phyloP scores from a whole-genome alignment of 30 jellyfish, hydroid and myxozoan species.

The Catostylus mosaicus region DNA sequence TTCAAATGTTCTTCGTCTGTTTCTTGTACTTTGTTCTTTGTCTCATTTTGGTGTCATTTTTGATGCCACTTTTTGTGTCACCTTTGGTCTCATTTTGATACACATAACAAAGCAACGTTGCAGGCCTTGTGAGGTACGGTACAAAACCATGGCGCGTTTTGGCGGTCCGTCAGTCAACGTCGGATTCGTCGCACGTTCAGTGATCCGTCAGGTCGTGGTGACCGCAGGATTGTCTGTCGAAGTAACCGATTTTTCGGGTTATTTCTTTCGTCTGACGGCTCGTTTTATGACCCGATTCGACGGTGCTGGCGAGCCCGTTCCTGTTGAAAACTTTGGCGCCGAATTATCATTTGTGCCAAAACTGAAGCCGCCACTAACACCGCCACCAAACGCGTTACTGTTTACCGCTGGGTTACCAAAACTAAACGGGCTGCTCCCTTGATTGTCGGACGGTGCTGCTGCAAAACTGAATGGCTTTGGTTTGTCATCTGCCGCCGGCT shows the following conservation, averaged over 20 bases:
- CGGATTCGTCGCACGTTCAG: not conserved
- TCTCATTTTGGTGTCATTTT: no score
- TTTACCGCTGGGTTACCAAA: conserved; percentile 5
- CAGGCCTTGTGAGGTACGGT: not conserved
- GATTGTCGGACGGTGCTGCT: conserved; percentile 14
- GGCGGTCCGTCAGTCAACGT: not conserved
- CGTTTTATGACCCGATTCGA: conserved; percentile 28
- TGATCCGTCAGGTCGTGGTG: conserved; percentile 9
- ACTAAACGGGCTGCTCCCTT: conserved; percentile 12
- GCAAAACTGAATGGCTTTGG: conserved; percentile 44
- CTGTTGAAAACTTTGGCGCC: conserved; percentile 34
- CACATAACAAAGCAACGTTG: not conserved
- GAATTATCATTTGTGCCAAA: conserved; percentile 29
- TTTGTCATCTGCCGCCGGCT: not conserved
- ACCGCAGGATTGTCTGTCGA: not conserved
- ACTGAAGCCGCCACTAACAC: conserved; percentile 36
- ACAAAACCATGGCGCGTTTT: not conserved
- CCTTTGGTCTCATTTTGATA: no score
- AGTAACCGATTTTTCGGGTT: not conserved
- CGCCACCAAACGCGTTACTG: not conserved
- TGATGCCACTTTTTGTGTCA: no score
- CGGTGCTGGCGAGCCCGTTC: conserved; percentile 42
- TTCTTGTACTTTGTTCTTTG: no score
- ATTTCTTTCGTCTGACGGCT: conserved; percentile 58
- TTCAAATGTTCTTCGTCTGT: no score